Conservation (phyloP, 2,797 vertebrate genomes). For the Phataginus tetradactyla region DNA sequence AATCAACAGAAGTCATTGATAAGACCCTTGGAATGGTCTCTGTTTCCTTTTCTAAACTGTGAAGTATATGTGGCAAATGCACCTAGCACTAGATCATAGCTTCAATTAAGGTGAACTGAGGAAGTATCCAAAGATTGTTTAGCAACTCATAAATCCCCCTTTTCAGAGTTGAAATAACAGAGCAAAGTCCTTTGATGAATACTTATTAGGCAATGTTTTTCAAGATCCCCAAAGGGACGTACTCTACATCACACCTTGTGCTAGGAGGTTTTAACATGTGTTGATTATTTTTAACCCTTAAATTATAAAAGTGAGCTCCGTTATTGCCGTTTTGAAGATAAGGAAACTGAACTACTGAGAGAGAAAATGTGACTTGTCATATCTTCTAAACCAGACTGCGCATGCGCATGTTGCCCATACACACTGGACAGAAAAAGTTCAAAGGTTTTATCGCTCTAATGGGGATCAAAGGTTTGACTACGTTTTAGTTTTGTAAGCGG, state of each 20-base stretch:
- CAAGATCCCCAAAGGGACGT: background rate
- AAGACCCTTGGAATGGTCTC: background rate
- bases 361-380: background rate
- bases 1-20: background rate
- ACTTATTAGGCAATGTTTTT: background rate
- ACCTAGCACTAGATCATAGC: background rate
- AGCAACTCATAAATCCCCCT: background rate
- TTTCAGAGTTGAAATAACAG: background rate
- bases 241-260: background rate
- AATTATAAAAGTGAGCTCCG: background rate
- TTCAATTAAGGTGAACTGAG: background rate
- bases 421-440: background rate
- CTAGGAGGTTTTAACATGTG: background rate
- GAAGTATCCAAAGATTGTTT: background rate
- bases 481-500: background rate
- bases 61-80: background rate
- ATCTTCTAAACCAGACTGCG: background rate
- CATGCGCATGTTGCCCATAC: background rate
- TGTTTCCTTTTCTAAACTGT: background rate
- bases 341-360: background rate
- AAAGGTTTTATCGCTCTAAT: background rate
- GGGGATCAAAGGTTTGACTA: background rate
- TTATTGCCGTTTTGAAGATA: background rate
- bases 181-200: background rate
- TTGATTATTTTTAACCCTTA: constrained; percentile 10